Evolutionary conservation across 2,888 invertebrate genomes (phyloP).

Genomic region (Diaperis boleti): DNA sequence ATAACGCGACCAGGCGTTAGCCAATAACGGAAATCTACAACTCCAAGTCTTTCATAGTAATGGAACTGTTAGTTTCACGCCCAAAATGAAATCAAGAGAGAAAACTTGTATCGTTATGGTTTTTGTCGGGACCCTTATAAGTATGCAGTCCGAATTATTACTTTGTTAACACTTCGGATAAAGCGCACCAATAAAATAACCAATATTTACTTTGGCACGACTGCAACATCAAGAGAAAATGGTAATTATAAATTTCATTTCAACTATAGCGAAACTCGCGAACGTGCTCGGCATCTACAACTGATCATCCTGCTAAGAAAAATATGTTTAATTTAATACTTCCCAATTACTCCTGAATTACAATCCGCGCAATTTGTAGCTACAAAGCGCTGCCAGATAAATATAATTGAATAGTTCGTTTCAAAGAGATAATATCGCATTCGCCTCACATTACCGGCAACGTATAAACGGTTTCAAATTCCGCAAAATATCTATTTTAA

Average conservation of each 20-base stretch:
- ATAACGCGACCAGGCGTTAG: conserved; percentile 50
- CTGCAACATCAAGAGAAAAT: conserved; percentile 18
- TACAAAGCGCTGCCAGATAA: conserved; percentile 30
- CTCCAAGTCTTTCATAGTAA: conserved; percentile 53
- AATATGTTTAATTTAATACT: conserved; percentile 37
- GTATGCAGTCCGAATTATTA: conserved; percentile 45
- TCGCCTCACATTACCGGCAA: conserved; percentile 1
- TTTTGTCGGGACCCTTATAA: conserved; percentile 35
- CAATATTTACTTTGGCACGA: conserved; percentile 21
- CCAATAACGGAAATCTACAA: conserved; percentile 52
- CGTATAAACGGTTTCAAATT: neutral
- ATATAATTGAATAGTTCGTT: conserved; percentile 35
- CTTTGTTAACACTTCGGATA: conserved; percentile 44
- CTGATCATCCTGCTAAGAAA: conserved; percentile 33
- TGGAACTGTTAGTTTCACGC: conserved; percentile 57
- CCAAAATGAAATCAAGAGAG: conserved; percentile 54
- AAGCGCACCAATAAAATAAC: conserved; percentile 13
- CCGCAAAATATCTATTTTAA: neutral
- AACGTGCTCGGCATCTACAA: conserved; percentile 29
- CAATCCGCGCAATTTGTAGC: conserved; percentile 28
- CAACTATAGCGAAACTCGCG: conserved; percentile 26
- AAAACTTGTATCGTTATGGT: conserved; percentile 55
- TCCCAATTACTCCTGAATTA: conserved; percentile 23
- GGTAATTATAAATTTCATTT: conserved; percentile 36
- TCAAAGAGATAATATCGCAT: conserved; percentile 29